Evolutionary conservation across 2,113 vertebrate species (phyloP).

Genomic region (Coptodon rendalli): DNA sequence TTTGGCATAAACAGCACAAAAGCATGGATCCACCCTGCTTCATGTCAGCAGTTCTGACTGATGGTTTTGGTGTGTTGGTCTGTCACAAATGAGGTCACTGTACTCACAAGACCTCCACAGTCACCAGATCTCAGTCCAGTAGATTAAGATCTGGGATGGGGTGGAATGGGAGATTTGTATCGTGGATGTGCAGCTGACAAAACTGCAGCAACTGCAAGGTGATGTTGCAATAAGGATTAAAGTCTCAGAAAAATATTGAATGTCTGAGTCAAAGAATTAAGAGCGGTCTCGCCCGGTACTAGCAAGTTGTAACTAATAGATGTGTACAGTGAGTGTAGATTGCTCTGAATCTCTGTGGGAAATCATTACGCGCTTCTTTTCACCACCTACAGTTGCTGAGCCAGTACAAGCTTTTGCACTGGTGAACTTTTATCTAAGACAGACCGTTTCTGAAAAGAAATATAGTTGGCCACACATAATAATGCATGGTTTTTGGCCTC

Average conservation of each 20-base stretch:
- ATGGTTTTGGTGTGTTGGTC: too few relatives aligned
- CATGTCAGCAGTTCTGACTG: not conserved
- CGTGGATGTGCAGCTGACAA: not conserved
- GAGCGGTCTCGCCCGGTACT: rapidly evolving
- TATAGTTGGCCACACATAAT: not conserved
- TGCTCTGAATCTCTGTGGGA: not conserved
- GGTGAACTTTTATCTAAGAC: not conserved
- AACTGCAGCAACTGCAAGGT: not conserved
- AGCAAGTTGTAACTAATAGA: not conserved
- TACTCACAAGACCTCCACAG: not conserved
- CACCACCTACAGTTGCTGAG: not conserved
- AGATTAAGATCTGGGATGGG: not conserved
- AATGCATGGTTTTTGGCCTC: not conserved
- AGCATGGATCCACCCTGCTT: not conserved
- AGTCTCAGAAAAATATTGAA: not conserved
- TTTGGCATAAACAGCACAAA: not conserved
- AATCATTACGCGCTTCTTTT: conserved; percentile 15
- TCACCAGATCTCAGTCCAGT: not conserved
- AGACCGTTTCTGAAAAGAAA: not conserved
- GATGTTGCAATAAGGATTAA: not conserved
- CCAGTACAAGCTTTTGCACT: not conserved
- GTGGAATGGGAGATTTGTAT: not conserved
- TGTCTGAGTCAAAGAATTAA: not conserved
- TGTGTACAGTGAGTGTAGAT: not conserved
- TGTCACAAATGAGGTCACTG: not conserved